A percentile compares a stretch with the other conserved stretches of the same genome.
These are phyloP conservation scores for Apostichopus parvimensis DNA, from an alignment of 35 echinoderm and acorn worm genomes.

Conservation along the genomic window DNA sequence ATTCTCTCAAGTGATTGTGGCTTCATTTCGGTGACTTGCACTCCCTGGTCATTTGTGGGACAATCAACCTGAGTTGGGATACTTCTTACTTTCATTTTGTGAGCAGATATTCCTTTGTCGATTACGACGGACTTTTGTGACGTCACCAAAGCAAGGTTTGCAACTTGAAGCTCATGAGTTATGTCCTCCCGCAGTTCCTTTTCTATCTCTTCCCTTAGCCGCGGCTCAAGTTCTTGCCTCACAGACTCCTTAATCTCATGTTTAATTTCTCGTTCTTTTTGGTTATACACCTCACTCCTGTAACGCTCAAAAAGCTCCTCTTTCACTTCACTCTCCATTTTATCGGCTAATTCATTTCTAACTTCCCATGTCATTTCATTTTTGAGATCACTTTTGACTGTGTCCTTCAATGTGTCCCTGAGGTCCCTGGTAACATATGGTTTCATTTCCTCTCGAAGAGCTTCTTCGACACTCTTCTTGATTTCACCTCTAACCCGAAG, in stretches of 20 bases:
- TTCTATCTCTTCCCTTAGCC: conserved; percentile 40
- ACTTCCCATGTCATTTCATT: not conserved
- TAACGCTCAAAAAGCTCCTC: not conserved
- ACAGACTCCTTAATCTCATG: conserved; percentile 3
- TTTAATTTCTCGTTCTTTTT: conserved; percentile 45
- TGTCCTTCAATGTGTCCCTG: not conserved
- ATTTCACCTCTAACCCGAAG: conserved; percentile 23
- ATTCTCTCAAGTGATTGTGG: not conserved
- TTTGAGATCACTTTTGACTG: not conserved
- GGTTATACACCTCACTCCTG: not conserved
- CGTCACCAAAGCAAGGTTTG: conserved; percentile 26
- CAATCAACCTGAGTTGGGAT: conserved; percentile 16
- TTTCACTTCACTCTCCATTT: not conserved
- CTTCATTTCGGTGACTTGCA: conserved; percentile 1
- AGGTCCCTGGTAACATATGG: not conserved
- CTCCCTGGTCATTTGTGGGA: not conserved
- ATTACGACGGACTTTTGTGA: conserved; percentile 13
- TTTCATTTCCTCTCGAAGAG: not conserved
- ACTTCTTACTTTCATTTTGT: not conserved
- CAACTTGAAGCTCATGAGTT: conserved; percentile 27
- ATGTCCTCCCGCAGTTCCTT: conserved; percentile 56
- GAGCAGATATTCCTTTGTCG: conserved; percentile 35
- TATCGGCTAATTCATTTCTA: conserved; percentile 8
- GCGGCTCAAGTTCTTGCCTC: conserved; percentile 17
- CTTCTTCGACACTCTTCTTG: conserved; percentile 10